phyloP scores from a whole-genome alignment of 2,113 vertebrate genomes.

The Telmatochromis brichardi region DNA sequence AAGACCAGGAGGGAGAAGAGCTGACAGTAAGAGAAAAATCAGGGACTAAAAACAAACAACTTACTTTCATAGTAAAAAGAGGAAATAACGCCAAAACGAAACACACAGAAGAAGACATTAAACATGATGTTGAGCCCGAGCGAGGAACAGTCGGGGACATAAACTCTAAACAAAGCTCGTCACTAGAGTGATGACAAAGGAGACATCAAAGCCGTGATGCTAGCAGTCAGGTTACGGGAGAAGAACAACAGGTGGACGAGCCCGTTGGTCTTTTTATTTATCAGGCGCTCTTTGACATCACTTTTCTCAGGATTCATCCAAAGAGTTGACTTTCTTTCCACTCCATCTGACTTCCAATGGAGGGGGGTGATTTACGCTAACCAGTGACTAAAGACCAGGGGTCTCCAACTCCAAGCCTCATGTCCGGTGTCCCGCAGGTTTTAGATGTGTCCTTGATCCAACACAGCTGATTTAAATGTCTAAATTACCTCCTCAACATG shows the following conservation, averaged over 20 bases:
- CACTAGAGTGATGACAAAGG: not conserved
- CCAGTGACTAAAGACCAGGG: not conserved
- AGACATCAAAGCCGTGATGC: not conserved
- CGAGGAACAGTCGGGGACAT: not conserved
- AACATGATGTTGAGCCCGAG: not conserved
- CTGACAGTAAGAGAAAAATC: not conserved
- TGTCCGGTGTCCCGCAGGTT: rapidly evolving
- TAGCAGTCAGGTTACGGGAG: not conserved
- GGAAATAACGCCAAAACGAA: not conserved
- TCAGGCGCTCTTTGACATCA: not conserved
- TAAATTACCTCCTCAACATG: not conserved
- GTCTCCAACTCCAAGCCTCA: rapidly evolving
- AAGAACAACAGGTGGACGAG: not conserved
- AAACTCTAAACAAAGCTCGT: not conserved
- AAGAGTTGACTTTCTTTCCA: rapidly evolving
- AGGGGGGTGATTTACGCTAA: rapidly evolving
- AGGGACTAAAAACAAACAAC: not conserved
- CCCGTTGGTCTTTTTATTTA: not conserved
- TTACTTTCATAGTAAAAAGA: not conserved
- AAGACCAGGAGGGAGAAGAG: not conserved
- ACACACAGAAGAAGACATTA: not conserved
- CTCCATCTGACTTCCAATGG: not conserved
- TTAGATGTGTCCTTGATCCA: not conserved
- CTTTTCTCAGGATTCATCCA: not conserved
- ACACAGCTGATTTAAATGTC: rapidly evolving